These are phyloP conservation scores for Glyptemys insculpta DNA, from an alignment of 2,797 vertebrate genomes.

Conservation along the genomic window DNA sequence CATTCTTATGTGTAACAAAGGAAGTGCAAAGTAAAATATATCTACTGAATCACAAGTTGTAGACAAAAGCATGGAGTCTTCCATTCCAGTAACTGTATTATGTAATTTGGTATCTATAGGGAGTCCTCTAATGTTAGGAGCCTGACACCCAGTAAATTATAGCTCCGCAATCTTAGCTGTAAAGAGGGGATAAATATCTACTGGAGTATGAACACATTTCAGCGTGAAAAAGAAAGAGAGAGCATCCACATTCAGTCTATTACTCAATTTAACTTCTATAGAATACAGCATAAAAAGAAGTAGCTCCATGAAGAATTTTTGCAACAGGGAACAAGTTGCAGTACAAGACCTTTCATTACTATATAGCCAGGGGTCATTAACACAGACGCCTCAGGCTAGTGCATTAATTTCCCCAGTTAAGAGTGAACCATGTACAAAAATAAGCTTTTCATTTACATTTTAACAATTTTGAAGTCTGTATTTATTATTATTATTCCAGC, in stretches of 20 bases:
- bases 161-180: not conserved
- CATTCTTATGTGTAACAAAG: not conserved
- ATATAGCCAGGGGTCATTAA: constrained; percentile 50
- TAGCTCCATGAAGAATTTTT: constrained; percentile 48
- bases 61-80: not conserved
- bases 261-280: constrained; percentile 31
- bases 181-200: constrained; percentile 51
- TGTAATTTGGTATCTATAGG: not conserved
- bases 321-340: constrained; percentile 12
- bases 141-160: constrained; percentile 36
- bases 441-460: constrained; percentile 25
- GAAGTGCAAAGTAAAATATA: not conserved
- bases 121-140: not conserved
- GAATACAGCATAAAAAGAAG: not conserved
- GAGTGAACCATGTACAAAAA: constrained; percentile 27
- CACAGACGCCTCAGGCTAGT: constrained; percentile 16
- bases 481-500: not conserved
- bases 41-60: not conserved
- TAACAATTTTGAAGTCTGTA: not conserved
- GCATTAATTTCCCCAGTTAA: constrained; percentile 44
- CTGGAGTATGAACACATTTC: not conserved
- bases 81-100: not conserved
- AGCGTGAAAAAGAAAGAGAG: not conserved
- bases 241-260: not conserved
- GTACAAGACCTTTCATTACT: constrained; percentile 30